These are phyloP conservation scores for Erynnis tages DNA, from an alignment of 2,888 invertebrate genomes.

Conservation along the genomic window DNA sequence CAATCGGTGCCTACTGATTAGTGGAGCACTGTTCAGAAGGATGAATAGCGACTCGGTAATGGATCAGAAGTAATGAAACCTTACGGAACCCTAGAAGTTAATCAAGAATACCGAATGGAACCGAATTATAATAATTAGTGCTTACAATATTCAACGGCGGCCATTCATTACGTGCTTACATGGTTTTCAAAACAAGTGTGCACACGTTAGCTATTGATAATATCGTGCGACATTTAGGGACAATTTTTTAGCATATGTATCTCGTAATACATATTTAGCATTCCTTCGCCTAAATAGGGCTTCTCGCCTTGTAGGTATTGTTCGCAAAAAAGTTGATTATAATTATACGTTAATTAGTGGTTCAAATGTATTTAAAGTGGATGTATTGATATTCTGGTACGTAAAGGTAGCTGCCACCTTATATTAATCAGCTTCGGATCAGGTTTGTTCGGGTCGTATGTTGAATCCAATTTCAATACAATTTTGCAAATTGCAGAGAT, in stretches of 20 bases:
- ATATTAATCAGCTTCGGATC: too few relatives aligned
- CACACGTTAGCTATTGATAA: background rate
- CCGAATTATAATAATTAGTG: slow-evolving; percentile 13
- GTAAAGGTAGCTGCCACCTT: too few relatives aligned
- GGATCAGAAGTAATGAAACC: background rate
- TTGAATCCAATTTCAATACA: too few relatives aligned
- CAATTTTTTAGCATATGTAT: slow-evolving; percentile 15
- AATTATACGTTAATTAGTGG: background rate
- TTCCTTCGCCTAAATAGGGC: slow-evolving; percentile 1
- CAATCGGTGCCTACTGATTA: too few relatives aligned
- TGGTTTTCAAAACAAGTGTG: slow-evolving; percentile 21
- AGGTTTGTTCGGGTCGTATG: too few relatives aligned
- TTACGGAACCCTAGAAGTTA: too few relatives aligned
- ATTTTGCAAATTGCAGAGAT: too few relatives aligned
- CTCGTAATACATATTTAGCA: slow-evolving; percentile 6
- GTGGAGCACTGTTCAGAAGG: too few relatives aligned
- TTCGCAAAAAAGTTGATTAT: background rate
- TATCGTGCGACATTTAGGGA: slow-evolving; percentile 11
- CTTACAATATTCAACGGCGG: slow-evolving; percentile 5
- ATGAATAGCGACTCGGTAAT: background rate
- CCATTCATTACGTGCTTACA: slow-evolving; percentile 20
- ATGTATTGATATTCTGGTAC: background rate
- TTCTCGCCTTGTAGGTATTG: background rate
- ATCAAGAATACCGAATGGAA: slow-evolving; percentile 4
- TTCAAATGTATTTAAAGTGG: background rate